Conservation (phyloP, 2,113 vertebrate species). For the Azemiops feae region DNA sequence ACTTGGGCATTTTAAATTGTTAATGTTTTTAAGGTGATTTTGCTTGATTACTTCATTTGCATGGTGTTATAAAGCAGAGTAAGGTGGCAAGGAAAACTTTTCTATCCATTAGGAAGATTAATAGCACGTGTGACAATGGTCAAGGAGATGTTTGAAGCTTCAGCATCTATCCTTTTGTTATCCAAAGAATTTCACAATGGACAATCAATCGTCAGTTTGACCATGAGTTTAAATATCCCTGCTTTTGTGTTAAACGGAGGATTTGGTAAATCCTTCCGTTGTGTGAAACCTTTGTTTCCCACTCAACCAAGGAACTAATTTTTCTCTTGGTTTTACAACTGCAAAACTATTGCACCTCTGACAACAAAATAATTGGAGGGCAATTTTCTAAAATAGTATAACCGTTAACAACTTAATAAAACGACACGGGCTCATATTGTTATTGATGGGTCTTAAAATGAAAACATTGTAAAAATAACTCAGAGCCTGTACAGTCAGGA, state of each 20-base stretch:
- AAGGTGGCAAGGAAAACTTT: background rate
- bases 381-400: background rate
- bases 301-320: background rate
- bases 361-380: background rate
- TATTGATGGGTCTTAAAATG: background rate
- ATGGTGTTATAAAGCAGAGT: background rate
- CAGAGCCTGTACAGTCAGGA: background rate
- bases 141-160: background rate
- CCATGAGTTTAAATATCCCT: background rate
- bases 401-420: slow-evolving; percentile 1
- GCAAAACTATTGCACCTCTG: background rate
- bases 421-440: background rate
- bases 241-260: background rate
- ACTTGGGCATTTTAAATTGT: background rate
- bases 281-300: background rate
- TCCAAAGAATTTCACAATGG: background rate
- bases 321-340: background rate
- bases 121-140: background rate
- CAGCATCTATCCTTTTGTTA: too few relatives aligned
- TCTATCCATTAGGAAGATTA: background rate
- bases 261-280: background rate
- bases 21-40: background rate
- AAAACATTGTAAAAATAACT: background rate
- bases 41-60: background rate
- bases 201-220: background rate